Percentiles rank a stretch among this genome's conserved stretches.
Evolutionary conservation across 2,888 invertebrate genomes (phyloP).

Genomic region (Parnassius orleans): DNA sequence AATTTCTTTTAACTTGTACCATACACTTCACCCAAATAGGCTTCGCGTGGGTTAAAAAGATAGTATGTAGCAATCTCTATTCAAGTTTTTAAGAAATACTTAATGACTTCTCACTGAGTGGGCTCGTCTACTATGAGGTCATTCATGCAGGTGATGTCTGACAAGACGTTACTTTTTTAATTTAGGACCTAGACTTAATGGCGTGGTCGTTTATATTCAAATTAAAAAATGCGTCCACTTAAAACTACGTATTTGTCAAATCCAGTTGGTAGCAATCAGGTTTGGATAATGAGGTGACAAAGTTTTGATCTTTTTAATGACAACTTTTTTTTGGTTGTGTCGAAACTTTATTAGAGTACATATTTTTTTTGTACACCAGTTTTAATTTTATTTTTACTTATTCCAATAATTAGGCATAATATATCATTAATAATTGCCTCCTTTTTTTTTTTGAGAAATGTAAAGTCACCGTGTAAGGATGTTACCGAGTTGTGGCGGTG

Average conservation of each 20-base stretch:
- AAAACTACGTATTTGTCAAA: slow-evolving; percentile 15
- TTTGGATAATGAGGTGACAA: not conserved
- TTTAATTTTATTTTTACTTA: no score
- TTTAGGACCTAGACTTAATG: slow-evolving; percentile 22
- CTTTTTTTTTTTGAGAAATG: no score
- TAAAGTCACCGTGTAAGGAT: no score
- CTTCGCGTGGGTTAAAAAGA: slow-evolving; percentile 57
- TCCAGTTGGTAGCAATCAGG: slow-evolving; percentile 7
- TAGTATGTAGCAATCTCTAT: slow-evolving; percentile 53
- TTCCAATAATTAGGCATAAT: no score
- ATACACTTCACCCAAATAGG: slow-evolving; percentile 44
- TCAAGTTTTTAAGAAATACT: slow-evolving; percentile 52
- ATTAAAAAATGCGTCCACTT: slow-evolving; percentile 11
- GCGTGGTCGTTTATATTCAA: slow-evolving; percentile 22
- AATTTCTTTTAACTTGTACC: slow-evolving; percentile 36
- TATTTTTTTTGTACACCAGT: no score
- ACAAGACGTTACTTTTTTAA: slow-evolving; percentile 11
- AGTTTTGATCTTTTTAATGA: no score
- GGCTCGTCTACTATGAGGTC: slow-evolving; percentile 44
- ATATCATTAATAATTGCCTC: no score
- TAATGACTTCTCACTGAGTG: slow-evolving; percentile 54
- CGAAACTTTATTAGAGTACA: no score
- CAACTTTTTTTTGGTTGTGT: no score
- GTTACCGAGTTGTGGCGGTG: no score
- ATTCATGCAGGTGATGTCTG: slow-evolving; percentile 23